Percentiles rank a stretch among this genome's conserved stretches.
These are phyloP conservation scores for Rhinogobius similis DNA, from an alignment of 2,113 vertebrate species.

Conservation along the genomic window DNA sequence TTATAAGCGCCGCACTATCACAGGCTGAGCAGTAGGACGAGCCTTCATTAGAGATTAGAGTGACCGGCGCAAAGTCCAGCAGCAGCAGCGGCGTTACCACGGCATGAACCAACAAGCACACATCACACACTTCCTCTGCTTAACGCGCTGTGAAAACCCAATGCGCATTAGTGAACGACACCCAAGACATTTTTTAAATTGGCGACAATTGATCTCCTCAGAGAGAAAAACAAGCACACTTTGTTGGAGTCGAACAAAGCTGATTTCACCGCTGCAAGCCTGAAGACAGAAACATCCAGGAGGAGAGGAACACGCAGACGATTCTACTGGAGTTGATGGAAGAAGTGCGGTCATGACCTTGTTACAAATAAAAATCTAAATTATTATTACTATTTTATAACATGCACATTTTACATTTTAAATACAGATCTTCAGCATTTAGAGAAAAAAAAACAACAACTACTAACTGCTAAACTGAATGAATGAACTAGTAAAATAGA, in stretches of 20 bases:
- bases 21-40: slow-evolving; percentile 62
- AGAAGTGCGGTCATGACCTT: neutral
- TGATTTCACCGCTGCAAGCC: slow-evolving; percentile 23
- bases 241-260: slow-evolving; percentile 26
- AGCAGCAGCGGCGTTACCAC: slow-evolving; percentile 59
- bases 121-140: slow-evolving; percentile 58
- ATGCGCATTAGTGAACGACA: slow-evolving; percentile 47
- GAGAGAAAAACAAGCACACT: slow-evolving; percentile 10
- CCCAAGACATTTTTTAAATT: slow-evolving; percentile 60
- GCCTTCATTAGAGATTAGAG: slow-evolving; percentile 78
- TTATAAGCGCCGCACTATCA: slow-evolving; percentile 68
- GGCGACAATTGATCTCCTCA: slow-evolving; percentile 37
- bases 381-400: no score
- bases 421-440: no score
- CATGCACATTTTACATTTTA: no score
- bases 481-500: no score
- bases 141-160: slow-evolving; percentile 56
- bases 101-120: slow-evolving; percentile 49
- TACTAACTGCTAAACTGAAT: no score
- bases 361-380: neutral
- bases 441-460: no score
- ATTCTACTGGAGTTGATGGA: slow-evolving; percentile 16
- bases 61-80: slow-evolving; percentile 71
- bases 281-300: slow-evolving; percentile 22
- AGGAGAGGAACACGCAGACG: slow-evolving; percentile 19